Base-by-base conservation (phyloP, 2,888 invertebrate species). In the Andrena dorsata region DNA sequence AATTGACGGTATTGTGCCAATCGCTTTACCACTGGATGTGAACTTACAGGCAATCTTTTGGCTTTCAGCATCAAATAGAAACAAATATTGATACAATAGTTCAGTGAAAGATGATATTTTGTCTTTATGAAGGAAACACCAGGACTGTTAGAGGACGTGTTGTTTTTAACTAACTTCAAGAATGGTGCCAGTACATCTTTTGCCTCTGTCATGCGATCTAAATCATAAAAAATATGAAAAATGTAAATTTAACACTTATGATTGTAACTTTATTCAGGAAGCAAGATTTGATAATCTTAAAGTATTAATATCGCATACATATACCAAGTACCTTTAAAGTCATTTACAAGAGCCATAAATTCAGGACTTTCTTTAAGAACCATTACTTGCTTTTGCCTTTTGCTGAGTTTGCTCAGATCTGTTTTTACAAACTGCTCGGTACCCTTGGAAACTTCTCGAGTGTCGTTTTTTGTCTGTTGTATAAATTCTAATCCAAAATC, bases 1-100 rank as follows among this genome's bases (percentile, higher is more conserved):
- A 98, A 95, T 93, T 97, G 96, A 82, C 96, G 95, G 90, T 97
- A 97, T 91, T 98, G 97, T 79, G 97, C 96, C 70, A 99, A 94
- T 83, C 98, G 95, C 92, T 97, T 97, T 60, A 98, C 96, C 16
- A 99, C 96, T n/a, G 99, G 99, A 95, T 99, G 99, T 88, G 96
- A 96, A 90, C 96, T 96, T 28, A 97, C 95, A 73, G 96, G 95
- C 28, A 95, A 94, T 89, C 96, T 96, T 91, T 96, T 96, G 73
- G 97, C 95, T 95, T 98, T 98, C 20, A 99, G 94, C 88, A 97
- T 95, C 87, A 99, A 93, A 94, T 98, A 98, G 94, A 97, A 98
- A 66, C 96, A 95, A 53, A 98, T 96, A 93, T 98, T 98, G 28
- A 96, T 96, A 88, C 97, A 97, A 92, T 98, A 98, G 92, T 98